These are phyloP conservation scores for Hemaris fuciformis DNA, from an alignment of 2,888 invertebrate species.

Conservation along the genomic window DNA sequence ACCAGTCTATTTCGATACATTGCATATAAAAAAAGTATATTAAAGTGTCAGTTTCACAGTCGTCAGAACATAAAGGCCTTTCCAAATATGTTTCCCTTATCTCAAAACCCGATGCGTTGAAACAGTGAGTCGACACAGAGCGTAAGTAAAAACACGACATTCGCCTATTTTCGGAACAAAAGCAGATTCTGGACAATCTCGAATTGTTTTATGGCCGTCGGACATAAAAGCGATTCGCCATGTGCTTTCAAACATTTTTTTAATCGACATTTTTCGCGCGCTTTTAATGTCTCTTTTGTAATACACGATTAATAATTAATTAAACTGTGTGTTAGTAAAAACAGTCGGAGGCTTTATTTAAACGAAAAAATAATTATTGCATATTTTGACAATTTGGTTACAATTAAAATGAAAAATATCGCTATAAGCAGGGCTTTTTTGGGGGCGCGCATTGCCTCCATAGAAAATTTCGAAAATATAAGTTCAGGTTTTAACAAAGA, in stretches of 20 bases:
- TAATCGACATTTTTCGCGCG: constrained; percentile 6
- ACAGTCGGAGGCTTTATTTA: no score
- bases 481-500: no score
- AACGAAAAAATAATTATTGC: no score
- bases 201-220: constrained; percentile 35
- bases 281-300: neutral
- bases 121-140: neutral
- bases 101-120: neutral
- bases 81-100: neutral
- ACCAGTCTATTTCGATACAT: no score
- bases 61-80: no score
- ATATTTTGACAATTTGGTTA: no score
- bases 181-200: constrained; percentile 38
- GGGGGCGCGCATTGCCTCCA: no score
- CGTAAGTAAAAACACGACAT: constrained; percentile 4
- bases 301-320: neutral
- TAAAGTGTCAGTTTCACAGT: no score
- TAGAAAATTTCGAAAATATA: no score
- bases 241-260: constrained; percentile 7
- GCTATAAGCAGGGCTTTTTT: no score
- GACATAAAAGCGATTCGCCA: constrained; percentile 9
- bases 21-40: no score
- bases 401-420: no score
- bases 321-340: neutral
- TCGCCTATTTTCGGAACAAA: constrained; percentile 39